Conservation (phyloP, 1,140 invertebrate genomes). For the Danaus plexippus region DNA sequence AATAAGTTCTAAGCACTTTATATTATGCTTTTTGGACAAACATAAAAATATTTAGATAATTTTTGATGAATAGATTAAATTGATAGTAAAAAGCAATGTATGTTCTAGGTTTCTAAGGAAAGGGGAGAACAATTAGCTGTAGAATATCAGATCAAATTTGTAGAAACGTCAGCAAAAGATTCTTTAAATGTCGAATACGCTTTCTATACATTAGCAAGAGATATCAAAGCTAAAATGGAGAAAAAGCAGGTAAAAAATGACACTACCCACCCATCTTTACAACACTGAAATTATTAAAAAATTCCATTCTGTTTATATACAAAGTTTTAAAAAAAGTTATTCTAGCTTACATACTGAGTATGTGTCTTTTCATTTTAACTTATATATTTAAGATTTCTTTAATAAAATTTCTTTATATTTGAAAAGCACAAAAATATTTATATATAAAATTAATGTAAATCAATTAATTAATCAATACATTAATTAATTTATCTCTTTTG, state of each 20-base stretch:
- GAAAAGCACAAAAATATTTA: neutral
- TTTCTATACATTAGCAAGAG: slow-evolving; percentile 96
- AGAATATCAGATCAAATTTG: slow-evolving; percentile 97
- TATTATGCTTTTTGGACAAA: no score
- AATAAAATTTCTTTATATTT: no score
- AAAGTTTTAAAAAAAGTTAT: no score
- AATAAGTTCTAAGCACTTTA: neutral
- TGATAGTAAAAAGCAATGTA: neutral
- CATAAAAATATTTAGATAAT: no score
- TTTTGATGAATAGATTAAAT: no score
- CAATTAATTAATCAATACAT: slow-evolving; percentile 5
- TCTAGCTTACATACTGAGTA: no score
- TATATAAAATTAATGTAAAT: neutral
- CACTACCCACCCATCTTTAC: neutral
- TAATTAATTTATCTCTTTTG: slow-evolving; percentile 35
- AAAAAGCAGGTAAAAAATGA: slow-evolving; percentile 85
- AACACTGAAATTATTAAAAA: no score
- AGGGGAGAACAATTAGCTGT: slow-evolving; percentile 87
- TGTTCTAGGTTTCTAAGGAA: slow-evolving; percentile 69
- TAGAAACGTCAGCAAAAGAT: slow-evolving; percentile 99
- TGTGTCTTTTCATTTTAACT: no score
- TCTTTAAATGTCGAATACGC: slow-evolving; percentile 98
- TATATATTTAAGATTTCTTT: no score
- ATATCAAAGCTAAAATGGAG: slow-evolving; percentile 97
- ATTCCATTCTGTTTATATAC: no score